Base-by-base conservation (phyloP, 64 coral and sea anemone species). In the Orbicella faveolata region DNA sequence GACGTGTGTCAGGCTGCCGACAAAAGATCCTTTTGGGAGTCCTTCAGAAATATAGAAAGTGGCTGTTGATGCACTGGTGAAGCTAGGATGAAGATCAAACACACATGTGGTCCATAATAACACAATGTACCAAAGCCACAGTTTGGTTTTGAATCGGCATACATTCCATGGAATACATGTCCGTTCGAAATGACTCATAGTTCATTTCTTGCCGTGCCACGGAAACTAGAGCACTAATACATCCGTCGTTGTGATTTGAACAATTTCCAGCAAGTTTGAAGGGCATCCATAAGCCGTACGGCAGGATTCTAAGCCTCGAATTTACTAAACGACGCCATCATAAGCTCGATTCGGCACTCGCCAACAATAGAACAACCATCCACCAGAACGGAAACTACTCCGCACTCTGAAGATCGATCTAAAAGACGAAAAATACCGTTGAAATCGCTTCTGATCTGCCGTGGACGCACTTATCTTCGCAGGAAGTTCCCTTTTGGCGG, bases 11-110 rank as follows among this genome's bases (percentile, higher is more conserved):
- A 85, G 1, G 39, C 19, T 73, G 65, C 82, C 82, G 82, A 85
- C 82, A 72, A 53, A 53, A 52, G 82, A 72, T 85, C 82, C 82
- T 6, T 26, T 73, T 26, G 82, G 82, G 12, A 85, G 20, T 35
- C 82, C 82, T 73, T 85, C 82, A 72, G 82, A 72, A 85, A 85
- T 72, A 26, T 52, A 72, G 65, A 72, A 85, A 85, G 20, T 34
- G 36, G 20, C 66, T 66, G 37, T 9, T 52, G 82, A 85, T 85
- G 82, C 82, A 72, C 48, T 72, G 44, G 65, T 16, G 82, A 23
- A 72, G 72, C 39, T 13, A 48, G 36, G 63, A 65, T 84, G 82
- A 70, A 73, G 61, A 85, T 72, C 82, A 85, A 85, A 85, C 64
- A 85, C 82, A 72, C 65, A 52, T 72, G 61, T n/a, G n/a, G 66